These are phyloP conservation scores for Phalanger gymnotis DNA, from an alignment of 2,797 vertebrate species.

Conservation along the genomic window DNA sequence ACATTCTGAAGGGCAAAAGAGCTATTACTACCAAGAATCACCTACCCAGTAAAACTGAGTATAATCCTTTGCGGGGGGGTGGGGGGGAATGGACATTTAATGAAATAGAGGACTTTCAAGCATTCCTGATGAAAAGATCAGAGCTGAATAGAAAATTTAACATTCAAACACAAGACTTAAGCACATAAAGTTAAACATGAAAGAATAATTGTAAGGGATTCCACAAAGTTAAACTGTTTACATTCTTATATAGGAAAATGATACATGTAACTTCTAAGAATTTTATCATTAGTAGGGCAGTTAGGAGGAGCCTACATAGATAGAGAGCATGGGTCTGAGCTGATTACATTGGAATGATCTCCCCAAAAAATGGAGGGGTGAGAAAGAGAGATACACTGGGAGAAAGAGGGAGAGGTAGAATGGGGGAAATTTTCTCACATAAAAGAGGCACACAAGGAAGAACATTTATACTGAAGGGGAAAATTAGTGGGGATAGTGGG, in stretches of 20 bases:
- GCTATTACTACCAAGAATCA: no score
- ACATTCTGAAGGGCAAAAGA: no score
- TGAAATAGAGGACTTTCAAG: not conserved
- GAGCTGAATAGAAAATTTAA: no score
- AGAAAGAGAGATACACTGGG: not conserved
- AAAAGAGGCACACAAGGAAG: not conserved
- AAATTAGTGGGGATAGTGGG: not conserved
- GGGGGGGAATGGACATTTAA: not conserved
- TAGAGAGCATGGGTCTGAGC: not conserved
- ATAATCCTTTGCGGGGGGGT: no score
- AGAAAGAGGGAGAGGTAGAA: not conserved
- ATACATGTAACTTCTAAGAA: not conserved
- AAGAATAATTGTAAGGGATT: not conserved
- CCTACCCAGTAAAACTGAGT: not conserved
- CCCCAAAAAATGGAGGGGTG: no score
- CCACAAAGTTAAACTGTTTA: not conserved
- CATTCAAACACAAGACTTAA: not conserved
- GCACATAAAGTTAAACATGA: not conserved
- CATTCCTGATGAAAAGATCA: not conserved
- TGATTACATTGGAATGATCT: not conserved
- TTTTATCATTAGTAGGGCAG: not conserved
- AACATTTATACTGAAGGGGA: no score
- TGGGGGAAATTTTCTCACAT: not conserved
- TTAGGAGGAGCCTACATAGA: not conserved
- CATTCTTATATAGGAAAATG: not conserved